phyloP scores from a whole-genome alignment of 2,113 vertebrate species.

The Vulpes ferrilata region DNA sequence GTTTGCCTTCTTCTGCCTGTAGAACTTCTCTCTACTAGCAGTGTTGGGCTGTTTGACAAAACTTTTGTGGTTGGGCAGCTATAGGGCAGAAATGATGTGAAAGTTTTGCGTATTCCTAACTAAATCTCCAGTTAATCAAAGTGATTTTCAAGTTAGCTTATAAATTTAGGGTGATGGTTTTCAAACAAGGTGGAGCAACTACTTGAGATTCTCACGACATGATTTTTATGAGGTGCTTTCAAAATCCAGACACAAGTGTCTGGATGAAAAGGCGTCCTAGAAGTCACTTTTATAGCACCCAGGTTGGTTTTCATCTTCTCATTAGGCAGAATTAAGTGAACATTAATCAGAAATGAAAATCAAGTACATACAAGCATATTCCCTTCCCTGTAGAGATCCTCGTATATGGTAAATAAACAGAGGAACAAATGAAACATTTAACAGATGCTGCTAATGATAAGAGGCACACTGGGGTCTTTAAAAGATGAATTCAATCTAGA shows the following conservation, averaged over 20 bases:
- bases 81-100: neutral
- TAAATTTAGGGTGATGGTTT: slow-evolving; percentile 24
- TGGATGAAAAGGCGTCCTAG: neutral
- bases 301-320: neutral
- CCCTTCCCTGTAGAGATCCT: neutral
- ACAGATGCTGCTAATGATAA: neutral
- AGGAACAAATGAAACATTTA: neutral
- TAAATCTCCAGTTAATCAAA: neutral
- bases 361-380: neutral
- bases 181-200: neutral
- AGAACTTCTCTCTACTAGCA: neutral
- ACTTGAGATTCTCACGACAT: slow-evolving; percentile 27
- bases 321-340: neutral
- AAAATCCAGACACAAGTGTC: neutral
- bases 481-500: slow-evolving; percentile 4
- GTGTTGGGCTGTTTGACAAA: neutral
- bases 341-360: slow-evolving; percentile 33
- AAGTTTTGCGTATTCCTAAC: neutral
- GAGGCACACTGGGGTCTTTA: neutral
- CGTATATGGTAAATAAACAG: neutral
- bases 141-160: slow-evolving; percentile 36
- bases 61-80: neutral
- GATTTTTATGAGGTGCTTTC: slow-evolving; percentile 39
- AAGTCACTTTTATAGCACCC: neutral
- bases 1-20: neutral